A percentile compares a stretch with the other conserved stretches of the same genome.
Conservation (phyloP, 2,888 invertebrate genomes). For the Schizaphis graminum region DNA sequence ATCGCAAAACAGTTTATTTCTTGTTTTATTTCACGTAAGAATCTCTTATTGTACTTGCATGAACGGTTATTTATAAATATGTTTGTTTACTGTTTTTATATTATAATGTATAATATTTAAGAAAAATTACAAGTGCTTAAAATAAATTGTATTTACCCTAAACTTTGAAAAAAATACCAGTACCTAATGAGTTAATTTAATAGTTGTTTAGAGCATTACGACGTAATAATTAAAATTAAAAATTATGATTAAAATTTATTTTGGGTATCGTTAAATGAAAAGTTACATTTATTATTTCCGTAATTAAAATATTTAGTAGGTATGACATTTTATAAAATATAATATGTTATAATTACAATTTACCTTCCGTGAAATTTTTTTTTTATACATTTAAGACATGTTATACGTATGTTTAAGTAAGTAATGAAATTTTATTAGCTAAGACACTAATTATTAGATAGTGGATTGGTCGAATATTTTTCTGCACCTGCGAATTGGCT, state of each 20-base stretch:
- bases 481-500: not conserved
- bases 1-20: not conserved
- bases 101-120: not conserved
- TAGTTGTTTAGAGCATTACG: not conserved
- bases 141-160: not conserved
- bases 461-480: not conserved
- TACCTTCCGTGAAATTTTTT: not conserved
- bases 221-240: not conserved
- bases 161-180: not conserved
- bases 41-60: not conserved
- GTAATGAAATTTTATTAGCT: not conserved
- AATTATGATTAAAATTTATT: not conserved
- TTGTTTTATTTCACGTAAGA: not conserved
- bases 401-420: not conserved
- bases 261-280: not conserved
- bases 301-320: not conserved
- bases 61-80: not conserved
- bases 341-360: not conserved
- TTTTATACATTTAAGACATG: not conserved
- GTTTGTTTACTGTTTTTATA: not conserved
- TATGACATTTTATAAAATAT: not conserved
- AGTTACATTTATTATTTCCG: not conserved
- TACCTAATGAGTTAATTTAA: not conserved
- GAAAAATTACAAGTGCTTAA: not conserved
- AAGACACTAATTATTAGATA: slow-evolving; percentile 1